Base-by-base conservation (phyloP, 2,888 invertebrate genomes). In the Pherbina coryleti region DNA sequence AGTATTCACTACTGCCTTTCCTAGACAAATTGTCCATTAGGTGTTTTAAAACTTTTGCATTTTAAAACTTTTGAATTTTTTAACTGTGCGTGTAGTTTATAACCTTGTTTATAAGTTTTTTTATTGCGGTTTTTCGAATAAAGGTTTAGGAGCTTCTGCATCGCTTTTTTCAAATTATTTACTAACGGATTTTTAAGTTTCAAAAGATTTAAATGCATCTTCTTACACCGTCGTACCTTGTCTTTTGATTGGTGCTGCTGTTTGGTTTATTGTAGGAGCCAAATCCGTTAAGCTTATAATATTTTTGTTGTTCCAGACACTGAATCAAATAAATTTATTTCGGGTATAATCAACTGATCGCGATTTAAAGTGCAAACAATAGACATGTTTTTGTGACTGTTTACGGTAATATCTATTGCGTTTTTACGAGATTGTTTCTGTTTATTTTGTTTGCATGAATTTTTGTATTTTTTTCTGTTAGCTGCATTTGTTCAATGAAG, bases 321-420 rank as follows among this genome's bases (percentile, higher is more conserved):
- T 3, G 28, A 17, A 84, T 87, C 86, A 62, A 85, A 85, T 77
- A 87, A 82, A 82, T 86, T 87, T 80, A 88, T 84, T 83, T 86
- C 88, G 70, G 85, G 86, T 19, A 71, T 1, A 28, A 19, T 19
- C 31, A 71, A 71, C 8, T 71, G 71, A 55, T 71, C 71, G 55
- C 55, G 28, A 79, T 88, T 84, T 80, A 86, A 79, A 64, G 88
- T 88, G 79, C 87, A 86, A 66, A 87, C 87, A 84, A 88, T 85
- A 83, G 88, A 88, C 88, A 88, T 88, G 84, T 84, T 86, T 83
- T 37, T 69, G 64, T 31, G 51, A 57, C 69, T 55, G 66, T 49
- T 44, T 8, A 51, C 31, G 3, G 14, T 17, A 2, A 8, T 49
- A 49, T 22, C 51, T 14, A 17, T 2, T 44, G 11, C 11, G 14